Percentiles rank a stretch among this genome's conserved stretches.
Conservation (phyloP, 2,888 invertebrate genomes). For the Creontiades dilutus region DNA sequence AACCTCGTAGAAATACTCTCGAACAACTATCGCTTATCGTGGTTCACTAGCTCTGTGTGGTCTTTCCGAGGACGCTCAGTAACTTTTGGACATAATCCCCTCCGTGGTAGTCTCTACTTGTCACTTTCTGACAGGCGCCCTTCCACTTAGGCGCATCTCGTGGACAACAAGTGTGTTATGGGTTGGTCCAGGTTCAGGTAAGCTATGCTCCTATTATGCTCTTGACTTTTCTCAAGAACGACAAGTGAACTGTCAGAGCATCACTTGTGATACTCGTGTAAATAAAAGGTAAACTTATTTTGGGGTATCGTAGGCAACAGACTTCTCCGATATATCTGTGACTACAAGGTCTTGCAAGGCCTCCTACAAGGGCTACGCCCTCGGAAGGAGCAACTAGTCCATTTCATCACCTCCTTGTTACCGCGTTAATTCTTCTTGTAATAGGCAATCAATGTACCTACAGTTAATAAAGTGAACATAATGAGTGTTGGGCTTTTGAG, state of each 20-base stretch:
- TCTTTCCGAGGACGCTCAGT: conserved; percentile 13
- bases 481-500: no score
- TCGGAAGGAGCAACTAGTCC: no score
- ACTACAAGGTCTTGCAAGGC: no score
- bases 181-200: conserved; percentile 33
- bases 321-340: no score
- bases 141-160: conserved; percentile 14
- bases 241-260: background rate
- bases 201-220: background rate
- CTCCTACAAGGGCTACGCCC: no score
- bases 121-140: conserved; percentile 4
- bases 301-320: no score
- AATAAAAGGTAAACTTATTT: no score
- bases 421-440: no score
- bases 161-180: conserved; percentile 27
- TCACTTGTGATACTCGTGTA: no score
- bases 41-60: conserved; percentile 50
- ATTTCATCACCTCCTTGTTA: no score
- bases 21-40: conserved; percentile 47
- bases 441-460: no score
- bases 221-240: conserved; percentile 1
- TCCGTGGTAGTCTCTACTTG: background rate
- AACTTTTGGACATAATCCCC: background rate
- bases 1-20: background rate
- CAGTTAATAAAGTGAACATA: no score